Evolutionary conservation across 2,113 vertebrate species (phyloP).

Genomic region (Plecotus auritus): DNA sequence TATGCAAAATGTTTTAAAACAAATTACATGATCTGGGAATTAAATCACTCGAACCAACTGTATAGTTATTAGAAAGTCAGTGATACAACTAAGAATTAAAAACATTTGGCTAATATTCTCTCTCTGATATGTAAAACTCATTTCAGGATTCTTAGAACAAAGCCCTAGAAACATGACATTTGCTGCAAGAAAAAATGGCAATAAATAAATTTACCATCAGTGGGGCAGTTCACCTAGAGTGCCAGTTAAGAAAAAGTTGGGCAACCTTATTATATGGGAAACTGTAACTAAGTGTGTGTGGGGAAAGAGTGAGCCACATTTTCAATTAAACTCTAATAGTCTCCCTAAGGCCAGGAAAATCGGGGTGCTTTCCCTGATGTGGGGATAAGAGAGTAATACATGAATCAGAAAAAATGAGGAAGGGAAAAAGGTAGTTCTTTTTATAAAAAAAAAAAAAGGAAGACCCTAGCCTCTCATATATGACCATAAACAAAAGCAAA

Average conservation of each 20-base stretch:
- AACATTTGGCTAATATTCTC: slow-evolving; percentile 21
- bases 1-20: slow-evolving; percentile 22
- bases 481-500: slow-evolving; percentile 10
- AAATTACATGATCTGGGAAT: neutral
- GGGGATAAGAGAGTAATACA: neutral
- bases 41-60: slow-evolving; percentile 34
- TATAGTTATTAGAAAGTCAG: slow-evolving; percentile 45
- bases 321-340: slow-evolving; percentile 47
- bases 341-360: neutral
- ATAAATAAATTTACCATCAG: slow-evolving; percentile 6
- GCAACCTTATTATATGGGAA: neutral
- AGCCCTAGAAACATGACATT: slow-evolving; percentile 9
- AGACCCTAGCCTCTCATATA: neutral
- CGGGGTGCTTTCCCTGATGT: neutral
- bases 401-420: neutral
- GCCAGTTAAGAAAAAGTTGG: neutral
- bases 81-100: slow-evolving; percentile 40
- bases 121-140: slow-evolving; percentile 28
- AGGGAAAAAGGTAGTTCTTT: neutral
- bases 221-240: neutral
- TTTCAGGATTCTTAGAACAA: slow-evolving; percentile 26
- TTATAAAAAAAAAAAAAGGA: neutral
- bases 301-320: neutral
- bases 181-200: slow-evolving; percentile 17
- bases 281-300: neutral